These are phyloP conservation scores for Saturnia pavonia DNA, from an alignment of 2,888 invertebrate genomes.

Conservation along the genomic window DNA sequence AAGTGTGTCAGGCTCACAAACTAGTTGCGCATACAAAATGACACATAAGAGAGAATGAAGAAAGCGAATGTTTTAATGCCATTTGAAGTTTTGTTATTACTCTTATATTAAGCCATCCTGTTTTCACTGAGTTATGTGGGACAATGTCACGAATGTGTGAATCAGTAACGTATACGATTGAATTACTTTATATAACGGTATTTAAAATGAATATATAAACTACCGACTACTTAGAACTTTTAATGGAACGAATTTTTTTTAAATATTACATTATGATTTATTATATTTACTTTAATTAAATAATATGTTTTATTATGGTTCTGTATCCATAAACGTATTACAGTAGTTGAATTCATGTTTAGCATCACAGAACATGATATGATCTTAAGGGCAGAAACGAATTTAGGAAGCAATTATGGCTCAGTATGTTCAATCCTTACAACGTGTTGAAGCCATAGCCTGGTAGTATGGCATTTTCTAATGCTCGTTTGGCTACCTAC, in stretches of 20 bases:
- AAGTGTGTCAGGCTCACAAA: slow-evolving; percentile 51
- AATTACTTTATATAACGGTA: slow-evolving; percentile 16
- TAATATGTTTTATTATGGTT: too few species aligned
- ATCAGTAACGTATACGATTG: slow-evolving; percentile 4
- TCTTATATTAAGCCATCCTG: slow-evolving; percentile 35
- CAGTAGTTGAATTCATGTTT: too few species aligned
- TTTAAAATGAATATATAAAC: not conserved
- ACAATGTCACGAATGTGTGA: slow-evolving; percentile 24
- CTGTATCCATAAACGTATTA: not conserved
- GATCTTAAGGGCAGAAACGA: too few species aligned
- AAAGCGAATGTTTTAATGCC: slow-evolving; percentile 58
- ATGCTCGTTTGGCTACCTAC: too few species aligned
- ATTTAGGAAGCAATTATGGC: too few species aligned
- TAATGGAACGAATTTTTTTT: not conserved
- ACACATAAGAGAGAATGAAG: slow-evolving; percentile 50
- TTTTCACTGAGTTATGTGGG: slow-evolving; percentile 26
- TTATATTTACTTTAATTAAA: too few species aligned
- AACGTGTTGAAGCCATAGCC: too few species aligned
- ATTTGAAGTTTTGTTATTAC: slow-evolving; percentile 35
- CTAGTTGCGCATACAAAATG: slow-evolving; percentile 56
- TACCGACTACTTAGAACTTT: not conserved
- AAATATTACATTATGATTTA: too few species aligned
- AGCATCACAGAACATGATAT: too few species aligned
- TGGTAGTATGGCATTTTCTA: too few species aligned
- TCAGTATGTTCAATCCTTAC: too few species aligned